Evolutionary conservation across 2,888 invertebrate species (phyloP).

Genomic region (Caenorhabditis plicata): DNA sequence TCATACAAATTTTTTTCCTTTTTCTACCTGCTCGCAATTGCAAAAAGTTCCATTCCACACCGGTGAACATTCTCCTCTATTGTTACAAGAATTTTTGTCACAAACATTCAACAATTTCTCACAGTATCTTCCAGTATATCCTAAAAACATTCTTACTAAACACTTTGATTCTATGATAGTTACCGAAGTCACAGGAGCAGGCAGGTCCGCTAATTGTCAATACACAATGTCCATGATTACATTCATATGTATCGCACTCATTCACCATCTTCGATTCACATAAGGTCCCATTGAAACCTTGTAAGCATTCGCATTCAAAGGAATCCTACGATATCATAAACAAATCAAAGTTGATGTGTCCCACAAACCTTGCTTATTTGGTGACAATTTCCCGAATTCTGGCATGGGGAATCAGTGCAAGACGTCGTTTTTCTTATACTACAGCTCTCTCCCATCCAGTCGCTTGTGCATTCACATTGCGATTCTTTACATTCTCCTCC

Average conservation of each 20-base stretch:
- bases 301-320: slow-evolving; percentile 37
- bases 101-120: slow-evolving; percentile 46
- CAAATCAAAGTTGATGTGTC: not conserved
- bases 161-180: no score
- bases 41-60: slow-evolving; percentile 46
- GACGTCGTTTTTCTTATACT: slow-evolving; percentile 21
- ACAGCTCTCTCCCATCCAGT: slow-evolving; percentile 49
- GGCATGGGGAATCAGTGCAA: slow-evolving; percentile 27
- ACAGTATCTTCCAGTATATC: slow-evolving; percentile 46
- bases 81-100: slow-evolving; percentile 31
- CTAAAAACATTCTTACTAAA: no score
- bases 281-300: slow-evolving; percentile 37
- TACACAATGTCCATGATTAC: slow-evolving; percentile 26
- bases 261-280: slow-evolving; percentile 31
- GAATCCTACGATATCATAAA: slow-evolving; percentile 7
- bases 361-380: slow-evolving; percentile 13
- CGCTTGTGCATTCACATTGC: slow-evolving; percentile 44
- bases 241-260: slow-evolving; percentile 27
- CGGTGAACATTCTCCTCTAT: slow-evolving; percentile 33
- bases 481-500: slow-evolving; percentile 36
- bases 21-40: slow-evolving; percentile 27
- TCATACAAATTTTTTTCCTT: slow-evolving; percentile 1
- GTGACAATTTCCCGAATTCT: slow-evolving; percentile 25
- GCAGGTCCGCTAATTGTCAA: slow-evolving; percentile 26
- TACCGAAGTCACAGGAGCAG: slow-evolving; percentile 27